phyloP scores from a whole-genome alignment of 2,113 vertebrate genomes.

The Crotalus horridus region DNA sequence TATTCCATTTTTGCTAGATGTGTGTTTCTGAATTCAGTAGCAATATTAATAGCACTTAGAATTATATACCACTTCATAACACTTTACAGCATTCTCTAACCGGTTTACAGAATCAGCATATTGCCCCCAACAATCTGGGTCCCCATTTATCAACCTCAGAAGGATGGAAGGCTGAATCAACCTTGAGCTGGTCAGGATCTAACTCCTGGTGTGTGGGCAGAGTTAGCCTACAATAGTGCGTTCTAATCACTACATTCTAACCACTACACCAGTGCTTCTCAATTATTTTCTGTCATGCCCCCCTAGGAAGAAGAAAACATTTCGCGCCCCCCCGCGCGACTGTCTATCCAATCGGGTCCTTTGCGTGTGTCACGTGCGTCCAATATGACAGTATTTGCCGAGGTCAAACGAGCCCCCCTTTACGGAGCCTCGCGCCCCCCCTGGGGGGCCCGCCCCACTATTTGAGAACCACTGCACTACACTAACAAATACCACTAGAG shows the following conservation, averaged over 20 bases:
- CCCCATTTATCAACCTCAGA: neutral
- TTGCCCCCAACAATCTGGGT: neutral
- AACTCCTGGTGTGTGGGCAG: neutral
- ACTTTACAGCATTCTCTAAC: neutral
- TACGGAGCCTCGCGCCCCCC: too few relatives aligned
- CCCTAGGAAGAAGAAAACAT: too few relatives aligned
- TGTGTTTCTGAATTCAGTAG: conserved; percentile 20
- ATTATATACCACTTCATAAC: neutral
- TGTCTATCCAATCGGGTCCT: too few relatives aligned
- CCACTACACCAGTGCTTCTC: too few relatives aligned
- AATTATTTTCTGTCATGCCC: too few relatives aligned
- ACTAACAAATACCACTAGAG: neutral
- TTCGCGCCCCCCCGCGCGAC: too few relatives aligned
- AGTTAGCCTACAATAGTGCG: neutral
- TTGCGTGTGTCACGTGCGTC: too few relatives aligned
- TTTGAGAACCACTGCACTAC: too few relatives aligned
- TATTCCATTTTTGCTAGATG: conserved; percentile 44
- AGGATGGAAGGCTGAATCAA: neutral
- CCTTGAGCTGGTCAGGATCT: neutral
- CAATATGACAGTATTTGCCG: too few relatives aligned
- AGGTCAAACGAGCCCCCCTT: too few relatives aligned
- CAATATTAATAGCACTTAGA: neutral
- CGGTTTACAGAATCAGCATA: neutral
- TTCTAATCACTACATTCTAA: neutral
- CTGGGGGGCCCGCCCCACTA: too few relatives aligned